Evolutionary conservation across 2,888 invertebrate species (phyloP), one percentile per base, ranked within the genome.

Genomic region (Proisotoma minuta): DNA sequence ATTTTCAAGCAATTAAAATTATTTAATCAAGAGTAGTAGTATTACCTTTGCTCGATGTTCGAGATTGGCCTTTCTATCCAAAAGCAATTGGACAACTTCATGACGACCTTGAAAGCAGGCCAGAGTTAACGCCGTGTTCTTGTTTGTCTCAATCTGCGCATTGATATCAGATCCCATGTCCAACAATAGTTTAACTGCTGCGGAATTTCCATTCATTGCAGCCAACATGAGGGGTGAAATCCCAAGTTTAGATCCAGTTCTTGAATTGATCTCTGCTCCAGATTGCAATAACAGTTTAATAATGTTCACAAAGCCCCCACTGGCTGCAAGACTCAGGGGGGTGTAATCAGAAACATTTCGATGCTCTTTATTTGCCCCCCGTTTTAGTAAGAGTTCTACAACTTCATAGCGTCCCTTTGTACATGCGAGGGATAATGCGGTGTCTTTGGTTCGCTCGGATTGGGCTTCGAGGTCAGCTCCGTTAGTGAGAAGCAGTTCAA

Each of bases 141-240:
- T 84, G 80, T 99, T 99, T 47, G 99, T 99, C 82, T 99, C 99
- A 75, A 99, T 99, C 82, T 95, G 95, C 71, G 99, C 98, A 82
- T 99, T 99, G 75, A 99, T 99, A 78, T 99, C 99, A 75, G 95
- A 95, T 71, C 98, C 98, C 86, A 93, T 93, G 79, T 99, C 98
- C 62, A 99, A 83, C 62, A 99, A 82, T 66, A 98, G 81, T 76
- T 92, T 89, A 49, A 98, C 98, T 48, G 97, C 97, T 65, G 92
- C 91, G 1, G 71, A 69, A 62, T 73, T 73, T 27, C 73, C 73
- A 59, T 73, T 73, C 73, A 73, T 73, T 76, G 80, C 77, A 81
- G 82, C 70, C 76, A 99, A 79, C 99, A 99, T 99, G 59, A 99
- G 83, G 3, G 99, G 99, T 1, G 97, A 97, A 75, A 99, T 99